Percentiles rank a stretch among this genome's conserved stretches.
Evolutionary conservation across 2,113 vertebrate genomes (phyloP).

Genomic region (Amblyopsis rosae): DNA sequence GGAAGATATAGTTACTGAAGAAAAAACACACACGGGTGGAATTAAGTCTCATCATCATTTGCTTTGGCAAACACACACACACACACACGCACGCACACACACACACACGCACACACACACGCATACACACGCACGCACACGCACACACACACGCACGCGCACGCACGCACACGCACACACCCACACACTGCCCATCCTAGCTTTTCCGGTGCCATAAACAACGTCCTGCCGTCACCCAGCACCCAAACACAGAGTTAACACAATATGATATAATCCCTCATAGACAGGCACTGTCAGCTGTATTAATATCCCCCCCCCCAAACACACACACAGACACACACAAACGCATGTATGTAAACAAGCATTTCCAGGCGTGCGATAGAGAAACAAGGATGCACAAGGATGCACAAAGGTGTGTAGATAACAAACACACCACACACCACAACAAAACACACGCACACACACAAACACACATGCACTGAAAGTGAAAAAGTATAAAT

Average conservation of each 20-base stretch:
- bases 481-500: background rate
- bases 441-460: background rate
- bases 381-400: too few relatives aligned
- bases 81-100: conserved; percentile 17
- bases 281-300: conserved; percentile 40
- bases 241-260: conserved; percentile 40
- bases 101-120: conserved; percentile 12
- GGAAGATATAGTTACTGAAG: conserved; percentile 30
- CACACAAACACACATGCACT: conserved; percentile 10
- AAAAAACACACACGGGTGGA: background rate
- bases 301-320: conserved; percentile 10
- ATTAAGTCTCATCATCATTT: conserved; percentile 33
- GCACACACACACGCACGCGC: background rate
- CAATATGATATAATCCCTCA: conserved; percentile 42
- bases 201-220: conserved; percentile 43
- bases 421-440: too few relatives aligned
- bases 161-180: conserved; percentile 13
- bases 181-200: conserved; percentile 25
- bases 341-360: conserved; percentile 6
- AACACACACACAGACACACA: conserved; percentile 22
- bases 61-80: conserved; percentile 1
- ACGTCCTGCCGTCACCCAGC: conserved; percentile 42
- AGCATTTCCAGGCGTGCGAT: background rate
- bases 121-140: conserved; percentile 7
- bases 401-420: too few relatives aligned